Evolutionary conservation across 2,797 vertebrate genomes (phyloP).

Genomic region (Heliangelus exortis): DNA sequence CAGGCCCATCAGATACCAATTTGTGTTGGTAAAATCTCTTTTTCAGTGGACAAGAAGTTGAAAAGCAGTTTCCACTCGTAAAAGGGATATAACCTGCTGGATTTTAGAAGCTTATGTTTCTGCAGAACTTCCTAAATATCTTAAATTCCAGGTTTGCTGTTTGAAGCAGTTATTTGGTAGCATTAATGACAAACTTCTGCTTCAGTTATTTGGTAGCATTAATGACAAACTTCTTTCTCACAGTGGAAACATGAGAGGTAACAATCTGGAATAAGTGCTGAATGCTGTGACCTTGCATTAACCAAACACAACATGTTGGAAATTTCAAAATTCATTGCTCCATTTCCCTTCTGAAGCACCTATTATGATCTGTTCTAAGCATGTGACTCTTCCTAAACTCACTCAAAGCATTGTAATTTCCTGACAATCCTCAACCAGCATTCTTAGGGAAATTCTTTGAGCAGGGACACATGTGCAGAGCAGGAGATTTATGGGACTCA

Average conservation of each 20-base stretch:
- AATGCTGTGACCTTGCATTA: neutral
- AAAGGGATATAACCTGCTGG: neutral
- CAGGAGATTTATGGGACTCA: conserved; percentile 67
- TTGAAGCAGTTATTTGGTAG: neutral
- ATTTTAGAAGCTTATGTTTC: neutral
- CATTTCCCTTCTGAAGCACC: conserved; percentile 34
- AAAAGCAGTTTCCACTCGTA: neutral
- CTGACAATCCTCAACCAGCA: conserved; percentile 63
- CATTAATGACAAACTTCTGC: neutral
- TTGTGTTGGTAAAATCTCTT: neutral
- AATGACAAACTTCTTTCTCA: neutral
- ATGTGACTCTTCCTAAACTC: conserved; percentile 57
- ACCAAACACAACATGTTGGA: neutral
- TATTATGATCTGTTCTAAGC: neutral
- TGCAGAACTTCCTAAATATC: neutral
- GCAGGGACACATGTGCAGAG: conserved; percentile 44
- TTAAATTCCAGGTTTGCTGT: neutral
- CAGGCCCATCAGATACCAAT: neutral
- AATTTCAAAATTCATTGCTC: conserved; percentile 3
- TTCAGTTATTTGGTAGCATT: neutral
- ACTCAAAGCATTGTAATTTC: conserved; percentile 73
- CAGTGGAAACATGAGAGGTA: neutral
- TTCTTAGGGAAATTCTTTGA: conserved; percentile 72
- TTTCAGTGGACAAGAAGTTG: neutral
- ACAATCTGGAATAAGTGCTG: conserved; percentile 2